Conservation (phyloP, 2,113 vertebrate species). For the Oceanites oceanicus region DNA sequence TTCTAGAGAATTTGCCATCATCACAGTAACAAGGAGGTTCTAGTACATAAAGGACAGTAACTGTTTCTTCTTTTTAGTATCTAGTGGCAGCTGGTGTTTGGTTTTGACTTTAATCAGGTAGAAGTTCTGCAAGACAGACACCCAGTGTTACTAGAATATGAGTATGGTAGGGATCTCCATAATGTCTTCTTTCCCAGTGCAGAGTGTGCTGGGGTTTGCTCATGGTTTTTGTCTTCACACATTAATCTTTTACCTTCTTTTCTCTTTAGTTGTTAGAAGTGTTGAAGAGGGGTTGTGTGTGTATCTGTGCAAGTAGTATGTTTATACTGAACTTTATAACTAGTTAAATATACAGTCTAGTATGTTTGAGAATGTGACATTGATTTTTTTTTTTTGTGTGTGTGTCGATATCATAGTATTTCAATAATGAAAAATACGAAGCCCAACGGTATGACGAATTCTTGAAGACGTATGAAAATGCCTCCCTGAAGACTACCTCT, state of each 20-base stretch:
- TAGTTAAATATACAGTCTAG: background rate
- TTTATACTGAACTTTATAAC: background rate
- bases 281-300: background rate
- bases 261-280: background rate
- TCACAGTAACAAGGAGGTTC: background rate
- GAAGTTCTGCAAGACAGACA: background rate
- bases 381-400: background rate
- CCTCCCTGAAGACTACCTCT: constrained; percentile 93
- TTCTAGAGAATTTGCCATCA: background rate
- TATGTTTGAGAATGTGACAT: background rate
- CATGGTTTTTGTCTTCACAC: background rate
- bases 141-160: background rate
- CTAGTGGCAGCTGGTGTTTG: background rate
- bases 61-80: background rate
- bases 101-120: background rate
- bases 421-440: constrained; percentile 98
- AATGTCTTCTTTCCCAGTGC: background rate
- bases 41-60: no score
- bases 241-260: background rate
- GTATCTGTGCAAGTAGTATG: background rate
- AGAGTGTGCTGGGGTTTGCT: background rate
- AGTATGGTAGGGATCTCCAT: background rate
- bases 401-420: constrained; percentile 81
- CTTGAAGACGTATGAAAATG: constrained; percentile 89
- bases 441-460: constrained; percentile 89